Evolutionary conservation across 37 sponge, comb jelly and placozoan genomes (phyloP).

Genomic region (Haliclona indistincta): DNA sequence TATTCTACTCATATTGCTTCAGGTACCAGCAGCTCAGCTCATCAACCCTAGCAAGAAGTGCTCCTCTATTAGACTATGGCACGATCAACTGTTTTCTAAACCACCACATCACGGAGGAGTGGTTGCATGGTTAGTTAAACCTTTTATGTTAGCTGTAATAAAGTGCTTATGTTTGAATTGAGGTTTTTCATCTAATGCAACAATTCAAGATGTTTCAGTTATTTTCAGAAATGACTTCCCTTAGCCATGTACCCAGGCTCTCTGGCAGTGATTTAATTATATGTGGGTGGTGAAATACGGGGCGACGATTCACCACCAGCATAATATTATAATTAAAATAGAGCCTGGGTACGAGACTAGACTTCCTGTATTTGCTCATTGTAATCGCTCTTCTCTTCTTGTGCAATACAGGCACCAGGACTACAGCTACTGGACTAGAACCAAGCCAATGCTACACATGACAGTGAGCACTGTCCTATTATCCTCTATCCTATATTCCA

Average conservation of each 20-base stretch:
- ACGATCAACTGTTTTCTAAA: slow-evolving; percentile 76
- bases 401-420: slow-evolving; percentile 88
- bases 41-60: slow-evolving; percentile 31
- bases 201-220: background rate
- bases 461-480: slow-evolving; percentile 29
- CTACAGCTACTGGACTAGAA: slow-evolving; percentile 71
- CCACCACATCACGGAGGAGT: slow-evolving; percentile 70
- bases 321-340: too few species aligned
- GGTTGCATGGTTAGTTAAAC: slow-evolving; percentile 60
- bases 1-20: background rate
- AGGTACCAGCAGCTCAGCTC: slow-evolving; percentile 65
- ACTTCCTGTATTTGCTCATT: too few species aligned
- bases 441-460: slow-evolving; percentile 65
- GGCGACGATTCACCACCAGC: too few species aligned
- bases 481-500: background rate
- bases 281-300: too few species aligned
- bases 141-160: background rate
- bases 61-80: slow-evolving; percentile 56
- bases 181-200: background rate
- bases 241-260: too few species aligned
- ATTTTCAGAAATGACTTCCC: too few species aligned
- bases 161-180: background rate
- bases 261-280: too few species aligned
- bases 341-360: too few species aligned
- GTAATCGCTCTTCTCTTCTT: too few species aligned